Evolutionary conservation across 2,113 vertebrate genomes (phyloP), one percentile per base, ranked within the genome.

Genomic region (Etia nguti): DNA sequence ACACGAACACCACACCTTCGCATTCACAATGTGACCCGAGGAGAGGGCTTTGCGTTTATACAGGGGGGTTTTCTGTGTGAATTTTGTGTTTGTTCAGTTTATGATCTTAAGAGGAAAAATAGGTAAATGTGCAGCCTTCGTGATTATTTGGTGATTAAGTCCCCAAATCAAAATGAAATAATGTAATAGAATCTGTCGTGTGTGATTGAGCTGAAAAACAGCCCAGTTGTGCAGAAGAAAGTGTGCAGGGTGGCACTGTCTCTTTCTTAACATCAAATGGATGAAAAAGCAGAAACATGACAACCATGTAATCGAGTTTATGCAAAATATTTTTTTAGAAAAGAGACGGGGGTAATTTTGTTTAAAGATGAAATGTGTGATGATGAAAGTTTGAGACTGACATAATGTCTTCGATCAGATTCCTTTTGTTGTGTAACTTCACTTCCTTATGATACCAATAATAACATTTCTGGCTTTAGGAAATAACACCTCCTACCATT

Each of bases 401-500:
- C 70, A 7, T 12, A 8, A 77, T 10, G 29, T 52, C 31, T 54
- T 26, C 15, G 13, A 31, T 43, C 22, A 57, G 29, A 20, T 6
- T 48, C 16, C 57, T 22, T 4, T 62, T 26, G 22, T 31, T 41
- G 8, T 36, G 36, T 12, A n/a, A 24, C 29, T n/a, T 81, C 22
- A 82, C 85, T 65, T 89, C 77, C 68, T 52, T 22, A 41, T 81
- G 13, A 38, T 55, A 24, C 29, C 52, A 52, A 57, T 59, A 20
- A 36, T 26, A 24, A 77, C 70, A 31, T 50, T 50, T 77, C 70
- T 50, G 70, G 43, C 43, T 50, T 31, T 20, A 10, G 43, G 46
- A 2, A 50, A 31, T n/a, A 57, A 70, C 83, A 16, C 85, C 90
- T 90, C 80, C 91, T 79, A 77, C 70, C 36, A 56, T 81, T 22